Evolutionary conservation across 2,797 vertebrate species (phyloP), one percentile per base, ranked within the genome.

Genomic region (Brachymystax lenok): DNA sequence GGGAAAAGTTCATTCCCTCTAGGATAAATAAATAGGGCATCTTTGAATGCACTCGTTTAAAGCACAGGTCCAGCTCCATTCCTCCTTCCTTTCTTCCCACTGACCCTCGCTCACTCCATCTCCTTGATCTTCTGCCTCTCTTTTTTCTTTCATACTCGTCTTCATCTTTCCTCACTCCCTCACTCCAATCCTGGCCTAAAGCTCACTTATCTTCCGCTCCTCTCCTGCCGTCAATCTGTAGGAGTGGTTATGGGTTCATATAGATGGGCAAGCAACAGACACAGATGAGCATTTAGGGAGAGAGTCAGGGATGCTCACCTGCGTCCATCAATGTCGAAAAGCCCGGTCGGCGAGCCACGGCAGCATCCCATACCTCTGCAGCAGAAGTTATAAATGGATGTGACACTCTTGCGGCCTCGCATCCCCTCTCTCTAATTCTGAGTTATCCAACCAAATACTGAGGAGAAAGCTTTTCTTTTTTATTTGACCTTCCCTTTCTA

Each of bases 321-420:
- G 85, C 81, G 89, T 91, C 85, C 82, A 84, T 92, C 88, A 90
- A 74, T 67, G 83, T 86, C 85, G 87, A 83, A 46, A 46, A 46
- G 10, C 40, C 8, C 40, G 10, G 40, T 46, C 40, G 40, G 8
- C 14, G 87, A 79, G 79, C 83, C 84, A 83, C 71, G 76, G 84
- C 75, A 66, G 84, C 87, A 74, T 80, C 83, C 86, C 83, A 5
- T 17, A 85, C 87, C 89, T 85, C 87, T 83, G 83, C 85, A 88
- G 85, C 46, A 46, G 40, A 46, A 89, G 85, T 85, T 89, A 89
- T 87, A 92, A 90, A 92, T 90, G 81, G 82, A 91, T 87, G 80
- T 85, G 84, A 88, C 86, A 86, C 80, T 28, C 71, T 69, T 77
- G 76, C 86, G 82, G 80, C 80, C 80, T 84, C 1, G 52, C 52